A percentile compares a stretch with the other conserved stretches of the same genome.
Evolutionary conservation across 2,113 vertebrate species (phyloP).

Genomic region (Labeo rohita): DNA sequence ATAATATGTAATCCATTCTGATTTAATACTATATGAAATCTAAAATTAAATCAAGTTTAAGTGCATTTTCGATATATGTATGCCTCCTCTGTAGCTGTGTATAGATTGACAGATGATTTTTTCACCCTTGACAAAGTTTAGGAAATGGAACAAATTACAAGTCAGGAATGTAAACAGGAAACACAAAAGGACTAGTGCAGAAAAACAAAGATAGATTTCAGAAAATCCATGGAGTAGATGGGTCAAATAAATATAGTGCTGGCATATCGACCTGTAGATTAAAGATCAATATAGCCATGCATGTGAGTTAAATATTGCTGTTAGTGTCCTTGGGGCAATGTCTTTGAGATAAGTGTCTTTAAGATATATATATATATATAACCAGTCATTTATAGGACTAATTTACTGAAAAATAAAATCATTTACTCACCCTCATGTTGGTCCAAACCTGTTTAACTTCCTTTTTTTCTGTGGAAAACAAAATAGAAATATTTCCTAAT

Average conservation of each 20-base stretch:
- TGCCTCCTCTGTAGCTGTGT: neutral
- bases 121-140: neutral
- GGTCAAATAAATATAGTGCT: neutral
- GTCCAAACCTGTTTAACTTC: no score
- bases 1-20: neutral
- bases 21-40: neutral
- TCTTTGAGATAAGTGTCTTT: neutral
- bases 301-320: neutral
- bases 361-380: neutral
- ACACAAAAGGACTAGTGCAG: neutral
- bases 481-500: neutral
- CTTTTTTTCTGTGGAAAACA: no score
- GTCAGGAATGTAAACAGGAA: neutral
- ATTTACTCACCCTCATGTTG: no score
- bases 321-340: neutral
- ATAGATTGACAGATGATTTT: neutral
- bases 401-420: no score
- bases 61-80: neutral
- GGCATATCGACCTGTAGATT: neutral
- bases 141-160: neutral
- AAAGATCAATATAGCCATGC: neutral
- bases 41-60: neutral
- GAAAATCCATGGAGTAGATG: neutral
- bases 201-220: neutral
- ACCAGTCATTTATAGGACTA: neutral